Evolutionary conservation across 2,113 vertebrate species (phyloP).

Genomic region (Verasper variegatus): DNA sequence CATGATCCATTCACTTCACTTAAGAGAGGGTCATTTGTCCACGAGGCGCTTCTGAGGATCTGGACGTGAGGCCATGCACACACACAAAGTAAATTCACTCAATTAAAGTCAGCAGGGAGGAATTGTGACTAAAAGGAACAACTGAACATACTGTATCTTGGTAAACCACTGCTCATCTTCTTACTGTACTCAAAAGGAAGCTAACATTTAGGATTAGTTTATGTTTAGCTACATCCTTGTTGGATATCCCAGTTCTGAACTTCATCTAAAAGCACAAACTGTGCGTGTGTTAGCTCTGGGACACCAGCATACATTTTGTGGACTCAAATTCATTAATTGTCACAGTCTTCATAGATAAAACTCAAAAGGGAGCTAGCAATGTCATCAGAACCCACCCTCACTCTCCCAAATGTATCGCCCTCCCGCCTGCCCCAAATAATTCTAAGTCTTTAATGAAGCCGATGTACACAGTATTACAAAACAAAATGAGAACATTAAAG

Average conservation of each 20-base stretch:
- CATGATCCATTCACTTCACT: constrained; percentile 50
- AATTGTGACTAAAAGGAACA: constrained; percentile 39
- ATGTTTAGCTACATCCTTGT: constrained; percentile 59
- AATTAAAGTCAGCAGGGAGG: constrained; percentile 53
- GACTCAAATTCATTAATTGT: constrained; percentile 40
- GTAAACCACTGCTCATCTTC: constrained; percentile 56
- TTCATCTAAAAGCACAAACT: constrained; percentile 53
- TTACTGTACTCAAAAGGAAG: constrained; percentile 60
- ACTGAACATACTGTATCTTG: constrained; percentile 50
- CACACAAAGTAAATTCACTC: constrained; percentile 58
- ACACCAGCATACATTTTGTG: constrained; percentile 49
- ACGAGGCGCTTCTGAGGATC: constrained; percentile 58
- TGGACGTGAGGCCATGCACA: constrained; percentile 69
- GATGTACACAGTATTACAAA: constrained; percentile 66
- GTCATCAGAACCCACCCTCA: constrained; percentile 38
- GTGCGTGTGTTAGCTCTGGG: constrained; percentile 36
- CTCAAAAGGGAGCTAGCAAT: constrained; percentile 22
- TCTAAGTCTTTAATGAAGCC: constrained; percentile 44
- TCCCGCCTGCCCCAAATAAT: constrained; percentile 33
- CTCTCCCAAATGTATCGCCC: constrained; percentile 38
- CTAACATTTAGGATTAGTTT: constrained; percentile 65
- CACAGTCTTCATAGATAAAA: constrained; percentile 55
- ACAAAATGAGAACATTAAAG: constrained; percentile 55
- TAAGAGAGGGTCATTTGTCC: constrained; percentile 56
- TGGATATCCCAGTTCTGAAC: constrained; percentile 29